These are phyloP conservation scores for Byasa hedistus DNA, from an alignment of 2,888 invertebrate species.

Conservation along the genomic window DNA sequence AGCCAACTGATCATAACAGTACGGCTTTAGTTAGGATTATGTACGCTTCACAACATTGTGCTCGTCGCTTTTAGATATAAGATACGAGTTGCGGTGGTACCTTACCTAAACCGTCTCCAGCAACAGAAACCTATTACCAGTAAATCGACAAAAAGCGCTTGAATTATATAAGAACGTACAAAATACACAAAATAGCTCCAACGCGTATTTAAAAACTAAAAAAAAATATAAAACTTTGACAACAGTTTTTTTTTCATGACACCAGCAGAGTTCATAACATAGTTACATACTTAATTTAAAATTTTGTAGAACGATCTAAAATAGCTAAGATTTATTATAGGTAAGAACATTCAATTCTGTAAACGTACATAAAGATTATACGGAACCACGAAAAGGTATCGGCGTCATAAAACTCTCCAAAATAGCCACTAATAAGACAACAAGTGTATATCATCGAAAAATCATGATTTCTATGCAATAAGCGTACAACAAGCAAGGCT, in stretches of 20 bases:
- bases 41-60: no score
- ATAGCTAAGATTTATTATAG: not conserved
- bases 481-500: conserved; percentile 17
- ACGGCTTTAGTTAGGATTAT: no score
- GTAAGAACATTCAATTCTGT: not conserved
- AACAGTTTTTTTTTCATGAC: conserved; percentile 2
- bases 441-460: conserved; percentile 29
- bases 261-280: conserved; percentile 5
- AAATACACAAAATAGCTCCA: no score
- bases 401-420: conserved; percentile 23
- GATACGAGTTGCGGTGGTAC: no score
- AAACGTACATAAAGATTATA: conserved; percentile 5
- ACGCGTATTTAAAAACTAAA: no score
- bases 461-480: conserved; percentile 9
- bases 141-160: no score
- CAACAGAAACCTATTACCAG: no score
- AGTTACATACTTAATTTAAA: conserved; percentile 10
- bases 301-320: conserved; percentile 3
- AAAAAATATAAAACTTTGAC: no score
- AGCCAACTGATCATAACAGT: no score
- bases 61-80: no score
- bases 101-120: no score
- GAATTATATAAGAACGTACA: no score
- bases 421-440: conserved; percentile 21
- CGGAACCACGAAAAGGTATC: conserved; percentile 7